phyloP scores from a whole-genome alignment of 2,113 vertebrate genomes.

The Clinocottus analis region DNA sequence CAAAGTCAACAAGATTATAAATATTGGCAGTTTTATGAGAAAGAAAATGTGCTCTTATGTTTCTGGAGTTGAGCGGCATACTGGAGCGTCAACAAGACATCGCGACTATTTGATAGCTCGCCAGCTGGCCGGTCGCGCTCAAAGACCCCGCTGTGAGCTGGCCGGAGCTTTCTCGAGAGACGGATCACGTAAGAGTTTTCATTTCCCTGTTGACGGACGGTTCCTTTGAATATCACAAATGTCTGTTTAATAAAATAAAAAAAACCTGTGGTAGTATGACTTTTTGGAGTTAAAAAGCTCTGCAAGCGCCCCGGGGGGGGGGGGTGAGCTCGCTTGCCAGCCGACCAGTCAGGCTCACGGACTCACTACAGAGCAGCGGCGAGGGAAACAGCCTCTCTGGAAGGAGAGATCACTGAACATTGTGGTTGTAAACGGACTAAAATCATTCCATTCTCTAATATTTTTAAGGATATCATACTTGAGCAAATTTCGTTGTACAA shows the following conservation, averaged over 20 bases:
- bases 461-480: background rate
- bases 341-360: background rate
- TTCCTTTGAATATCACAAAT: background rate
- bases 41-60: background rate
- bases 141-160: background rate
- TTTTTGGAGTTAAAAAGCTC: background rate
- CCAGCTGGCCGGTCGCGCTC: background rate
- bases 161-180: background rate
- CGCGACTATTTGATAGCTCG: background rate
- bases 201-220: background rate
- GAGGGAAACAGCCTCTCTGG: background rate
- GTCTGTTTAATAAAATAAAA: background rate
- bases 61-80: background rate
- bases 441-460: background rate
- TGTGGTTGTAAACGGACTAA: background rate
- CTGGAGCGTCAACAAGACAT: background rate
- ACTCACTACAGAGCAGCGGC: background rate
- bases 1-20: background rate
- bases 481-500: background rate
- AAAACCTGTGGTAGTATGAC: background rate
- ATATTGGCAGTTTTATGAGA: background rate
- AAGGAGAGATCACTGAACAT: background rate
- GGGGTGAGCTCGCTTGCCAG: background rate
- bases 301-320: background rate
- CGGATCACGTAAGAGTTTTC: background rate